Evolutionary conservation across 2,113 vertebrate species (phyloP), one percentile per base, ranked within the genome.

Genomic region (Pagrus major): DNA sequence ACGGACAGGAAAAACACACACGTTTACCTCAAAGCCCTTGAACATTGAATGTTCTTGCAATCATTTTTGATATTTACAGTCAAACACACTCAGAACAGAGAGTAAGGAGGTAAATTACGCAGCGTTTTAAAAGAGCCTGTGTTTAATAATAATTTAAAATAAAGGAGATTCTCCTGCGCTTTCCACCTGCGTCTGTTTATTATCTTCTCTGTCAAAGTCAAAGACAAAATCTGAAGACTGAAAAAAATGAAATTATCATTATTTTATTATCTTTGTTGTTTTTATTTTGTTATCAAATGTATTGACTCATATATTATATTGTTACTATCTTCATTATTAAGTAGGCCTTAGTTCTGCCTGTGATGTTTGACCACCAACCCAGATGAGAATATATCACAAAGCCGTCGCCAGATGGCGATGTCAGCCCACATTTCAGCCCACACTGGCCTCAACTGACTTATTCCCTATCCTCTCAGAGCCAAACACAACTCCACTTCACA

Each of bases 331-430:
- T 42, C 9, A 20, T 27, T 9, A 25, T 31, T 46, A 27, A n/a
- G 52, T 7, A 60, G 33, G 41, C 25, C 8, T 63, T 44, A 55
- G 6, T 2, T 35, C 15, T 49, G 3, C 33, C 41, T 39, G 10
- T 1, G 27, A 27, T 25, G 14, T 44, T 21, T 58, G 39, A 20
- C 20, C 4, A n/a, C 2, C 39, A 16, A 59, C 10, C 20, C 16
- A 35, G 23, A 27, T 27, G 37, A 41, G 9, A 11, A 15, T 42
- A 15, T 52, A 16, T 61, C 76, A 41, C 55, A 80, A 64, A 64
- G 16, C 54, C 9, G 51, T 37, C 93, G 60, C 89, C 87, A 93
- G 93, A 86, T 92, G 93, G 92, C 92, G 14, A 68, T 80, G 75
- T 90, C 69, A 4, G 67, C 42, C 86, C 37, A 91, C 23, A 73